A percentile compares a stretch with the other conserved stretches of the same genome.
phyloP scores from a whole-genome alignment of 2,797 vertebrate species.

The Rhodeus uyekii region DNA sequence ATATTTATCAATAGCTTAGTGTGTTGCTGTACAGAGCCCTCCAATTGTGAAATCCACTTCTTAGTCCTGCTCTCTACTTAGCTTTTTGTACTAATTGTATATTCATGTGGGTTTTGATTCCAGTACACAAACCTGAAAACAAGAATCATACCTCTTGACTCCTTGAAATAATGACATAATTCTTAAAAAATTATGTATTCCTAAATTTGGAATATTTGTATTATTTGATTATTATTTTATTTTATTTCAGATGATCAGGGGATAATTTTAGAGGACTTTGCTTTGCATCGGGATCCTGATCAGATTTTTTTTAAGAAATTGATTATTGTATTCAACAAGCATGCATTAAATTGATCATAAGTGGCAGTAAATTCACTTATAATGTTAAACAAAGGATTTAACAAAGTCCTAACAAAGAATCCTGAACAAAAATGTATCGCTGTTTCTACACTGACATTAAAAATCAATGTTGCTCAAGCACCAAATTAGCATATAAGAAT shows the following conservation, averaged over 20 bases:
- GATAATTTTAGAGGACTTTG: not conserved
- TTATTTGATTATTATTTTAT: not conserved
- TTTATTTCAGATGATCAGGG: not conserved
- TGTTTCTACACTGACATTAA: too few species aligned
- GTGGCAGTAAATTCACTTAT: too few species aligned
- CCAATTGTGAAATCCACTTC: not conserved
- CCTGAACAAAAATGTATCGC: too few species aligned
- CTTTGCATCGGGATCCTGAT: too few species aligned
- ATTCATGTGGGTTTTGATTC: not conserved
- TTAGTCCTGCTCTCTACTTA: not conserved
- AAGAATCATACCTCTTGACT: not conserved
- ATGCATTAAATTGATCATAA: too few species aligned
- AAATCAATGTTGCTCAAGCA: too few species aligned
- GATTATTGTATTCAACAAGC: not conserved
- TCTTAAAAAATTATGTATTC: not conserved
- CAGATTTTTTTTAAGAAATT: not conserved
- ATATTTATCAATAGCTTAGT: slow-evolving; percentile 7
- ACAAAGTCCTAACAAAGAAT: too few species aligned
- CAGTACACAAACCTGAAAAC: not conserved
- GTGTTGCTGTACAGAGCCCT: not conserved
- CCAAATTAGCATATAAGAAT: too few species aligned
- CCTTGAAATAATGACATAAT: not conserved
- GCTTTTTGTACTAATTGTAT: not conserved
- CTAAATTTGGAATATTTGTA: not conserved
- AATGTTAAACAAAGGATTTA: too few species aligned